Evolutionary conservation across 2,888 invertebrate species (phyloP).

Genomic region (Papilio gigon): DNA sequence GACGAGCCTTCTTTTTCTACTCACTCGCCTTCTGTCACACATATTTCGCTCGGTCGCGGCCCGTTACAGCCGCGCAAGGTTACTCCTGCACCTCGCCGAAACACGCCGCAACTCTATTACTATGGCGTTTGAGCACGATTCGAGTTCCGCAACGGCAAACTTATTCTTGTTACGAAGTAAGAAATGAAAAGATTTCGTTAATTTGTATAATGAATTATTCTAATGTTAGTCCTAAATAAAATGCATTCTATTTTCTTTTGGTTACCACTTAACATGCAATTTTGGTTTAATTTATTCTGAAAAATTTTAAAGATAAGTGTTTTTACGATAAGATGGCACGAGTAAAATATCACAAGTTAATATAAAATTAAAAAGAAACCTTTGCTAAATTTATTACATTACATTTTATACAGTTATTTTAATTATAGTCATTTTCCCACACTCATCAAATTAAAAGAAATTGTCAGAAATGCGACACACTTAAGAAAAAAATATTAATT

Average conservation of each 20-base stretch:
- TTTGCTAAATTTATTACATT: background rate
- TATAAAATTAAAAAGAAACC: background rate
- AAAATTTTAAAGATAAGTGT: background rate
- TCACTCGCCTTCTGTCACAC: slow-evolving; percentile 59
- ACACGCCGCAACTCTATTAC: slow-evolving; percentile 19
- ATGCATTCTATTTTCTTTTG: slow-evolving; percentile 16
- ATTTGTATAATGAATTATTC: slow-evolving; percentile 23
- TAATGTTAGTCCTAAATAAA: slow-evolving; percentile 21
- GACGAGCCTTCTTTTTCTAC: slow-evolving; percentile 64
- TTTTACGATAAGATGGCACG: slow-evolving; percentile 7
- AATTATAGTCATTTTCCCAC: background rate
- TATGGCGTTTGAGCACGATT: background rate
- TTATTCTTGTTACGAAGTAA: slow-evolving; percentile 1
- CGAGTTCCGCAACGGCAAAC: background rate
- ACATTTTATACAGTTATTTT: background rate
- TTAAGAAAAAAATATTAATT: background rate
- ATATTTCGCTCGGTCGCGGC: slow-evolving; percentile 62
- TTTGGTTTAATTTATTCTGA: slow-evolving; percentile 21
- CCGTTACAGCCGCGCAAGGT: slow-evolving; percentile 63
- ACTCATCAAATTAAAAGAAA: background rate
- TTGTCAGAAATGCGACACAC: background rate
- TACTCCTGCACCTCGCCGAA: slow-evolving; percentile 1
- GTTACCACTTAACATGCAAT: slow-evolving; percentile 11
- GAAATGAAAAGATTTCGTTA: slow-evolving; percentile 22
- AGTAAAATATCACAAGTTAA: background rate